Percentiles rank a stretch among this genome's conserved stretches.
These are phyloP conservation scores for Physella acuta DNA, from an alignment of 1,140 invertebrate species.

Conservation along the genomic window DNA sequence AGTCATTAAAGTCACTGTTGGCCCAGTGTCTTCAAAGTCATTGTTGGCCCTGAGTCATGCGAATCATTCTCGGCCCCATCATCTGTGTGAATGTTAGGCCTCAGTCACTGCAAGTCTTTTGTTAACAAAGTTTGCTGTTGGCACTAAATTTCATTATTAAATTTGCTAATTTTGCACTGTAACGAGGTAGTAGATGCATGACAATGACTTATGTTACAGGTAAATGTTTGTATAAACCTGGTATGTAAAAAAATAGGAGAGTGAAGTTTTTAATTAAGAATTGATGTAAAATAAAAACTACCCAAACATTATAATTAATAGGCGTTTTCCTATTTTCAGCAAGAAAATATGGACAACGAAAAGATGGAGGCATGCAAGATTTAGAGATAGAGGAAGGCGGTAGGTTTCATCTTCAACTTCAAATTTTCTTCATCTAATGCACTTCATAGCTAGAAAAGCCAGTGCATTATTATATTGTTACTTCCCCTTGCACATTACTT, in stretches of 20 bases:
- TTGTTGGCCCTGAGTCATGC: too few species aligned
- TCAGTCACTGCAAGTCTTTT: too few species aligned
- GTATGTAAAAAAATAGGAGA: neutral
- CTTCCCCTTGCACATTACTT: neutral
- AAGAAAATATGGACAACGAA: conserved; percentile 24
- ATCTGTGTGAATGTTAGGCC: too few species aligned
- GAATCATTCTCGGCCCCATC: too few species aligned
- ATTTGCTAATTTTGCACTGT: neutral
- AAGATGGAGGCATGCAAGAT: conserved; percentile 22
- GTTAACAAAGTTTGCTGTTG: too few species aligned
- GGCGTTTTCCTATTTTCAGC: neutral
- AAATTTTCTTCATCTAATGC: neutral
- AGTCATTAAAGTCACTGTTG: too few species aligned
- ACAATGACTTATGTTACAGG: neutral
- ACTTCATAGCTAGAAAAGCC: neutral
- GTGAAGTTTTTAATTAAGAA: too few species aligned
- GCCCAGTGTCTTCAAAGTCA: too few species aligned
- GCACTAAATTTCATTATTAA: neutral
- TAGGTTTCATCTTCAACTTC: neutral
- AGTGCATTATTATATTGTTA: neutral
- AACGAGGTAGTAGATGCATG: neutral
- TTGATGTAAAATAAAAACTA: too few species aligned
- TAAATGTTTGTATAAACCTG: neutral
- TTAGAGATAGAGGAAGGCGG: conserved; percentile 13
- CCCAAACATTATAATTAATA: neutral